These are phyloP conservation scores for Florisuga fusca DNA, from an alignment of 2,797 vertebrate genomes.

Conservation along the genomic window DNA sequence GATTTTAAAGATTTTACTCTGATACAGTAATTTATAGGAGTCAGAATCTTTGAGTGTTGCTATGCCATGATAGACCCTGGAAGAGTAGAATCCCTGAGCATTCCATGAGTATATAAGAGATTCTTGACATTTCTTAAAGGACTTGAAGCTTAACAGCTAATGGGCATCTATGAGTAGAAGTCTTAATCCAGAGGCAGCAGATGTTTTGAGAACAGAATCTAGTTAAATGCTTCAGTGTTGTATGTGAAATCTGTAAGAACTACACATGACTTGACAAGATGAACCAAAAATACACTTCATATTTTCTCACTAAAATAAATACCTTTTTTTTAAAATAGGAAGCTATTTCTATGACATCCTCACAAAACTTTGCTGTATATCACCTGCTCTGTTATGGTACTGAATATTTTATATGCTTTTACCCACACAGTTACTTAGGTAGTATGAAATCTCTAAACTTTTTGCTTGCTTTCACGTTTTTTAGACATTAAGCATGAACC, in stretches of 20 bases:
- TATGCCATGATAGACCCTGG: background rate
- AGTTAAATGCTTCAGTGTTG: background rate
- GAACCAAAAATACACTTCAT: background rate
- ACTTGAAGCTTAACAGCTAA: background rate
- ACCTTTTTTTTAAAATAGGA: background rate
- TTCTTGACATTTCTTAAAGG: background rate
- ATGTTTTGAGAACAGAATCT: background rate
- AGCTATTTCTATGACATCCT: background rate
- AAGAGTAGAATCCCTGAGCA: background rate
- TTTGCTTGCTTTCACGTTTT: background rate
- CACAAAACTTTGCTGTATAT: background rate
- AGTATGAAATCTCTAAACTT: background rate
- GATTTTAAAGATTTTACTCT: background rate
- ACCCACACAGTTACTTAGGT: background rate
- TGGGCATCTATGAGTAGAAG: background rate
- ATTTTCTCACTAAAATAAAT: background rate
- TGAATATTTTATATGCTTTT: background rate
- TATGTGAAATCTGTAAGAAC: background rate
- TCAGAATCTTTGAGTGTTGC: background rate
- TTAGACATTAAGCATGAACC: background rate
- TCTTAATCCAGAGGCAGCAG: background rate
- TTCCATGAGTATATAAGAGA: background rate
- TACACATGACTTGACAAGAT: background rate
- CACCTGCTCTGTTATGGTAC: background rate
- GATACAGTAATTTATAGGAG: background rate